Percentiles rank a stretch among this genome's conserved stretches.
These are phyloP conservation scores for Diacarnus erythraeanus DNA, from an alignment of 37 sponge, comb jelly and placozoan species.

Conservation along the genomic window DNA sequence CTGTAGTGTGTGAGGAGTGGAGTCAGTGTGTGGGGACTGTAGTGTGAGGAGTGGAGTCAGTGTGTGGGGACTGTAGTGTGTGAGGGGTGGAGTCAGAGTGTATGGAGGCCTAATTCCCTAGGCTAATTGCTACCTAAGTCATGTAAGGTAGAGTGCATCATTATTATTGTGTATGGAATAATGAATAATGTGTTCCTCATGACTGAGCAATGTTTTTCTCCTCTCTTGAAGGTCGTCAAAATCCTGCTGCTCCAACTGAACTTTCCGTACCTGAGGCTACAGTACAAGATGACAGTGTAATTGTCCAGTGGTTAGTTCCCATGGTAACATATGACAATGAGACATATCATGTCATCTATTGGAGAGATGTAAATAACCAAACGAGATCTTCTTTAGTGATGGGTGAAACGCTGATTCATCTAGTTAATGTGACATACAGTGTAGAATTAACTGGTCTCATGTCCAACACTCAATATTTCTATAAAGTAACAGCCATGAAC, in stretches of 20 bases:
- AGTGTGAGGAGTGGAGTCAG: too few relatives aligned
- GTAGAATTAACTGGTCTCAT: slow-evolving; percentile 28
- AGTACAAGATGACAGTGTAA: slow-evolving; percentile 9
- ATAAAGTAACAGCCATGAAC: slow-evolving; percentile 27
- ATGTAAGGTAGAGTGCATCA: too few relatives aligned
- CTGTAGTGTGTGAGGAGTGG: too few relatives aligned
- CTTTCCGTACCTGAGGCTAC: slow-evolving; percentile 1
- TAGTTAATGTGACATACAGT: not conserved
- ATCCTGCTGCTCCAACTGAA: not conserved
- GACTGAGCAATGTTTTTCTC: not conserved
- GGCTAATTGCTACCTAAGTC: too few relatives aligned
- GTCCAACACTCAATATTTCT: slow-evolving; percentile 25
- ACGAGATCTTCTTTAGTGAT: too few relatives aligned
- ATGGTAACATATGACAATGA: slow-evolving; percentile 45
- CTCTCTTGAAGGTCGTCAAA: slow-evolving; percentile 10
- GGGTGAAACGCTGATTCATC: not conserved
- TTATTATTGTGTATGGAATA: too few relatives aligned
- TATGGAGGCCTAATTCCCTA: too few relatives aligned
- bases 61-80: too few relatives aligned
- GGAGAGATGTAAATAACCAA: too few relatives aligned
- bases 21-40: too few relatives aligned
- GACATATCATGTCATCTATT: slow-evolving; percentile 48
- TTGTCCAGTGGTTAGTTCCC: slow-evolving; percentile 37
- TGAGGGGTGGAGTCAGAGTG: too few relatives aligned
- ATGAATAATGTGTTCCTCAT: too few relatives aligned